Evolutionary conservation across 2,888 invertebrate genomes (phyloP), one percentile per base, ranked within the genome.

Genomic region (Metalampra italica): DNA sequence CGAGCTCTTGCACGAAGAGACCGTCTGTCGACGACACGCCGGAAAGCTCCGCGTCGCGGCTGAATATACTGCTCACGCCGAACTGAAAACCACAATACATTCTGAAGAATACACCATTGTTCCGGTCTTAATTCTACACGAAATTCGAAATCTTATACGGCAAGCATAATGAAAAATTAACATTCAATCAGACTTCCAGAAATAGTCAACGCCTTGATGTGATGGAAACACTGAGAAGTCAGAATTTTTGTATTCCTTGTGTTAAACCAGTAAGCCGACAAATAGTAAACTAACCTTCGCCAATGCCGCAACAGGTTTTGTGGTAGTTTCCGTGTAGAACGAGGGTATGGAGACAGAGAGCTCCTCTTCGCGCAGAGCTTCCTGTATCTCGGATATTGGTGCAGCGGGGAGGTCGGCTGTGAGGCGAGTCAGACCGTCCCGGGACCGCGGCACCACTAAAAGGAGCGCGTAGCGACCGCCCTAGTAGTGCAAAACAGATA

Each of bases 1-100:
- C 93, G 53, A 93, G 71, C 66, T 93, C 93, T 53, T 93, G 92
- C 0, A 93, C 91, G 64, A 92, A 92, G n/a, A 93, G 74, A n/a
- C 92, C 91, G 49, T 88, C 81, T 42, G 91, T 90, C 3, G 90
- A 76, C 1, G 92, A 91, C 7, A 93, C 87, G 0, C 91, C 87
- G 0, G 90, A 85, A 12, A 93, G 74, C 57, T 93, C 92, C 0
- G 92, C 92, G 1, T 91, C 89, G 1, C 91, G 87, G 4, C 90
- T 89, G 69, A 93, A 93, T 44, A 93, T 85, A 51, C 86, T 89
- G 58, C 86, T 91, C 0, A 93, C 86, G 0, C 93, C 93, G 38
- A 92, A 84, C 80, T 90, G 70, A 40, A 82, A 45, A 34, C 12
- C 7, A 8, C 9, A 3, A 32, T 32, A 32, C 8, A 32, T 8